phyloP scores from a whole-genome alignment of 2,113 vertebrate species.

The Odocoileus virginianus region DNA sequence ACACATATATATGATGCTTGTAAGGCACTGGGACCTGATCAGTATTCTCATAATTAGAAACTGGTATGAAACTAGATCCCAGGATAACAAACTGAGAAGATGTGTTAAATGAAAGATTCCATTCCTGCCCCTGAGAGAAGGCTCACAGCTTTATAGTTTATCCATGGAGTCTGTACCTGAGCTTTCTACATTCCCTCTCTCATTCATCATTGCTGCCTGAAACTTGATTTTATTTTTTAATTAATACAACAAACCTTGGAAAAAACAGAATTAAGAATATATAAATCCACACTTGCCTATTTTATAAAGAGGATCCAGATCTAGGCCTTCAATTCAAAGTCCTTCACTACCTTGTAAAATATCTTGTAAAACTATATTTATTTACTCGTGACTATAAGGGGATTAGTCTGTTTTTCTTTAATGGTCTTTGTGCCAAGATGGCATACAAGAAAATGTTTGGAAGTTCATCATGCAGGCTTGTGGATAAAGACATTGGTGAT shows the following conservation, averaged over 20 bases:
- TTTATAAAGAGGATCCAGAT: slow-evolving; percentile 7
- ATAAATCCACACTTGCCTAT: slow-evolving; percentile 1
- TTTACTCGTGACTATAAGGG: slow-evolving; percentile 52
- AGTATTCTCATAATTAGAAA: slow-evolving; percentile 27
- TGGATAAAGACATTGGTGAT: background rate
- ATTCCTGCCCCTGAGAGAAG: slow-evolving; percentile 38
- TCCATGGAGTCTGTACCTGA: background rate
- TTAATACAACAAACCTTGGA: slow-evolving; percentile 8
- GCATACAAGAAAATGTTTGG: background rate
- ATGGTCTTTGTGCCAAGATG: slow-evolving; percentile 14
- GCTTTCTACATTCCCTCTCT: slow-evolving; percentile 3
- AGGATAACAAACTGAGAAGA: slow-evolving; percentile 41
- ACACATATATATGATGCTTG: background rate
- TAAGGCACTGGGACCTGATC: background rate
- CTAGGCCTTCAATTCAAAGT: slow-evolving; percentile 40
- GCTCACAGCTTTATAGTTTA: background rate
- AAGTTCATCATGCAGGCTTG: slow-evolving; percentile 2
- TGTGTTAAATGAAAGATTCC: slow-evolving; percentile 59
- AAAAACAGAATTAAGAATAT: slow-evolving; percentile 39
- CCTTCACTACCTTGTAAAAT: slow-evolving; percentile 58
- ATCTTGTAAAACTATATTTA: slow-evolving; percentile 51
- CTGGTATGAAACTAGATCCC: slow-evolving; percentile 29
- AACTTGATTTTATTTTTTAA: slow-evolving; percentile 33
- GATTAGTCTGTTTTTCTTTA: slow-evolving; percentile 58
- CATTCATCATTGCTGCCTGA: background rate